Evolutionary conservation across 92 coral and sea anemone species (phyloP), one percentile per base, ranked within the genome.

Genomic region (Actinernus sp.): DNA sequence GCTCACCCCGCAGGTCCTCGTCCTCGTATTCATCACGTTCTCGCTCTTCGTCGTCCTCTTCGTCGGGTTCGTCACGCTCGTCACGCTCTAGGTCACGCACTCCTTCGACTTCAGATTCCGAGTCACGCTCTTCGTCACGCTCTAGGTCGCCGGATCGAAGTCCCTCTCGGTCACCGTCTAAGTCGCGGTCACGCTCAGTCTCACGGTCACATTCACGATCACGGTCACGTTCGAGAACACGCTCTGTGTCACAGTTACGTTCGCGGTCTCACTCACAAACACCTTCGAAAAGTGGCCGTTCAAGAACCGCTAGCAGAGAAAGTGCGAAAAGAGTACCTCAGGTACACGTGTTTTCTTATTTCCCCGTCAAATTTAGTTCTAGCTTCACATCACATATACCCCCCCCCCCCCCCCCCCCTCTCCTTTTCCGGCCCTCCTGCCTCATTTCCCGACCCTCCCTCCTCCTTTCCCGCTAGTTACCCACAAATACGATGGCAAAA

Each of bases 81-180:
- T 89, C 93, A 25, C 72, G 82, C 26, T 77, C 95, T 0, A 49
- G 74, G 24, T 83, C 90, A 44, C 91, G 78, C 75, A 63, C 82
- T 49, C 73, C 63, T 5, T 91, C 89, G 1, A 63, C 76, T 33
- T 81, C 97, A 11, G 93, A 78, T 20, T 91, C 97, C 17, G 88
- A 90, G 61, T 91, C 99, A 51, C 99, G 85, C 21, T 91, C 93
- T 6, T 68, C 93, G 18, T 90, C 99, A 56, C 97, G 84, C 28
- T 87, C 99, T 41, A 73, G 77, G 12, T 91, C 93, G 0, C 87
- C 77, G 22, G 73, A 97, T 6, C 97, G 65, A 2, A 73, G 79
- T 27, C 60, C 72, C 4, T 69, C 65, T 41, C 72, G 63, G 8
- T 88, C 95, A 44, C 93, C 83, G 34, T 79, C 96, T 1, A 83